These are phyloP conservation scores for Phaenicophaeus curvirostris DNA, from an alignment of 2,797 vertebrate species.

Conservation along the genomic window DNA sequence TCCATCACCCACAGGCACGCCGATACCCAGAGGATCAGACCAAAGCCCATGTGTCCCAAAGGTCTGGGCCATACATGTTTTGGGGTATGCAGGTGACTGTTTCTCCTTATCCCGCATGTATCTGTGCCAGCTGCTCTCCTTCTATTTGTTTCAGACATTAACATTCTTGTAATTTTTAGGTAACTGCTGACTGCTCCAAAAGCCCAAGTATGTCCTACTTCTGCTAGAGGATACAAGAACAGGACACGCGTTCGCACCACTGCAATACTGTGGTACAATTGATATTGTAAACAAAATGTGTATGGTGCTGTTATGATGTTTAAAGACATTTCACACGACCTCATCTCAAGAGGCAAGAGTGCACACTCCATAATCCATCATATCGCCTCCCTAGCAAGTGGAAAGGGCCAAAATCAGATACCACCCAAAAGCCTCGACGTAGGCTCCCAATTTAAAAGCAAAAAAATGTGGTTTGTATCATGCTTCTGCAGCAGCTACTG, in stretches of 20 bases:
- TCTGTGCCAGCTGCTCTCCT: background rate
- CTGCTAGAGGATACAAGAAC: background rate
- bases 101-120: background rate
- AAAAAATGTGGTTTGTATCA: background rate
- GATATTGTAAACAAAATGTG: accelerated
- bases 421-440: background rate
- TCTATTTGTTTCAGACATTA: background rate
- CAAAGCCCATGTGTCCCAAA: background rate
- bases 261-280: accelerated
- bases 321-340: background rate
- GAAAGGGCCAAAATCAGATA: background rate
- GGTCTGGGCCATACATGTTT: background rate
- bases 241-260: background rate
- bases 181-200: background rate
- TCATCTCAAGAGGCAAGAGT: background rate
- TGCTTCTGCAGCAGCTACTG: background rate
- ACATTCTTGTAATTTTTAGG: background rate
- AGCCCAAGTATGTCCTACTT: background rate
- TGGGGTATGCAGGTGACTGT: background rate
- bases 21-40: background rate
- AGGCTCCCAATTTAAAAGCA: background rate
- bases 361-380: background rate
- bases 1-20: background rate
- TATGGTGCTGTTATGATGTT: accelerated
- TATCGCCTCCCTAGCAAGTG: background rate